Conservation (phyloP, 2,797 vertebrate species). For the Nannoperca australis region DNA sequence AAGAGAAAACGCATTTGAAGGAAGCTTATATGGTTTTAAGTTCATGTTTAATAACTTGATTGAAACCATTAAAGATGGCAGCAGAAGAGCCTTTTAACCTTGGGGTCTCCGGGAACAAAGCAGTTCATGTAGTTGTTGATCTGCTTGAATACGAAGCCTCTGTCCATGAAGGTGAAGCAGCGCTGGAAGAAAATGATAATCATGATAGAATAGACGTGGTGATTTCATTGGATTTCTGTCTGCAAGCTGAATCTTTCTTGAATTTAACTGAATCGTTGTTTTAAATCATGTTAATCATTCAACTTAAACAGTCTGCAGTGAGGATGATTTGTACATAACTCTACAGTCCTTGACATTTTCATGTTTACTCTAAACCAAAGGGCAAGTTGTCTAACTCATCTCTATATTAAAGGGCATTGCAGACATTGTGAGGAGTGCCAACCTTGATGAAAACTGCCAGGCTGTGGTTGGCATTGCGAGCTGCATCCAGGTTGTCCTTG, state of each 20-base stretch:
- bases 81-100: conserved; percentile 82
- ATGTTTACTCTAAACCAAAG: not conserved
- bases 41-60: not conserved
- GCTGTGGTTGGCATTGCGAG: conserved; percentile 97
- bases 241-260: not conserved
- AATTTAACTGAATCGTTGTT: not conserved
- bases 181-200: conserved; percentile 80
- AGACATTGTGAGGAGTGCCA: conserved; percentile 1
- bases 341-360: not conserved
- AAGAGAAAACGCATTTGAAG: not conserved
- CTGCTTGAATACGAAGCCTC: conserved; percentile 97
- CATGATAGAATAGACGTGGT: no score
- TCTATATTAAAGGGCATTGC: conserved; percentile 7
- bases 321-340: not conserved
- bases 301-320: not conserved
- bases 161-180: conserved; percentile 98
- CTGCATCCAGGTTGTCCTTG: conserved; percentile 95
- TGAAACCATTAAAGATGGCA: not conserved
- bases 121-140: conserved; percentile 99
- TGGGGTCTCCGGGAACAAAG: conserved; percentile 95
- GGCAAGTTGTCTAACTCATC: not conserved
- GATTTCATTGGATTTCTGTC: not conserved
- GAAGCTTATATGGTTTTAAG: not conserved
- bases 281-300: not conserved
- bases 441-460: conserved; percentile 98